These are phyloP conservation scores for Alligator mississippiensis DNA, from an alignment of 2,113 vertebrate species.

Conservation along the genomic window DNA sequence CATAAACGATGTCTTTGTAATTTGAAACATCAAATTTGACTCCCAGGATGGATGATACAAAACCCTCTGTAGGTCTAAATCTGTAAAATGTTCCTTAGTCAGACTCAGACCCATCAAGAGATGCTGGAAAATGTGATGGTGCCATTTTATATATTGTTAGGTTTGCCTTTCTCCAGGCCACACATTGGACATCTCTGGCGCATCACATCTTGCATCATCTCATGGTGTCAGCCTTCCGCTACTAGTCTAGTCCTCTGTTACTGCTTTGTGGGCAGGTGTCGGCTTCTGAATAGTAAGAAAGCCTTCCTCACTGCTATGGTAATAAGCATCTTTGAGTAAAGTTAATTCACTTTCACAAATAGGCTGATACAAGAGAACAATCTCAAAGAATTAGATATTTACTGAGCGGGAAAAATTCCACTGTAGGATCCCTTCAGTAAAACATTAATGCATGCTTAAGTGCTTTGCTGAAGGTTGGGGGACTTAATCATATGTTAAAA, in stretches of 20 bases:
- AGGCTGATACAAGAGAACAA: too few species aligned
- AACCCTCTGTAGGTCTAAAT: not conserved
- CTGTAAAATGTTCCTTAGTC: not conserved
- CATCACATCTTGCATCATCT: accelerated
- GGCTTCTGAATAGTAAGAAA: not conserved
- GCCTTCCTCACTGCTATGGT: not conserved
- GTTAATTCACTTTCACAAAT: too few species aligned
- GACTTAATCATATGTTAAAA: not conserved
- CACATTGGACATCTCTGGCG: not conserved
- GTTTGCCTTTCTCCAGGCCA: not conserved
- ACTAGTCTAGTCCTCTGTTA: accelerated
- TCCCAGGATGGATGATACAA: not conserved
- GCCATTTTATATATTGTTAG: not conserved
- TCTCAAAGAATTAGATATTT: too few species aligned
- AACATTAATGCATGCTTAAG: not conserved
- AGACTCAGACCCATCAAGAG: not conserved
- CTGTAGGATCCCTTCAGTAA: not conserved
- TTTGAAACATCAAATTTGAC: not conserved
- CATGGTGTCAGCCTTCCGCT: not conserved
- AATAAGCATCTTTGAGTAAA: not conserved
- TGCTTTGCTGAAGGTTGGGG: not conserved
- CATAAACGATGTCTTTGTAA: too few species aligned
- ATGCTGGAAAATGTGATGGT: not conserved
- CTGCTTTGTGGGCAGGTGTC: not conserved
- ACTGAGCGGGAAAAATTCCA: too few species aligned